A percentile compares a stretch with the other conserved stretches of the same genome.
Conservation (phyloP, 2,113 vertebrate genomes). For the Sander vitreus region DNA sequence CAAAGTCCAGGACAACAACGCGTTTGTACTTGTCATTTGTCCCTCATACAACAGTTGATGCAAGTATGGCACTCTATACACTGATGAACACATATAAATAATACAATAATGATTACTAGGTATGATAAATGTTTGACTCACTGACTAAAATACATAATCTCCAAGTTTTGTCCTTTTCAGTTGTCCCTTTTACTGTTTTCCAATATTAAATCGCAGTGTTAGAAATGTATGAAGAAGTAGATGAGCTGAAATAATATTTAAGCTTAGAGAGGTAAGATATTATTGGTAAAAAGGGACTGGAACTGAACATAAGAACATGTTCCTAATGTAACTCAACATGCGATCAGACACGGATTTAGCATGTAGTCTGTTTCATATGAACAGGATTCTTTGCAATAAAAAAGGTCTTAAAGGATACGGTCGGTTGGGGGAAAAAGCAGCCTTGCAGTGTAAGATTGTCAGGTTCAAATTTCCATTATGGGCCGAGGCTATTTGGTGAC, state of each 20-base stretch:
- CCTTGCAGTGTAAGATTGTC: neutral
- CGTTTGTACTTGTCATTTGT: conserved; percentile 26
- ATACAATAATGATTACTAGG: neutral
- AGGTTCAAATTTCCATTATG: conserved; percentile 29
- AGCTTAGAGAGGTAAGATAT: neutral
- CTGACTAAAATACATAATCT: neutral
- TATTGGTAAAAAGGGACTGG: neutral
- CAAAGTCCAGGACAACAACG: conserved; percentile 39
- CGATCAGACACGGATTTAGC: conserved; percentile 6
- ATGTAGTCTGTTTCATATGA: neutral
- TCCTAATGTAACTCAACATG: neutral
- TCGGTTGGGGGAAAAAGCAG: neutral
- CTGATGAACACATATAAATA: neutral
- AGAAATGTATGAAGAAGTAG: neutral
- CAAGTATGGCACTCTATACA: neutral
- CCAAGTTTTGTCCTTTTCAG: neutral
- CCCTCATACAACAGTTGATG: neutral
- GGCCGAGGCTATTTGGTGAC: conserved; percentile 30
- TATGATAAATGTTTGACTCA: neutral
- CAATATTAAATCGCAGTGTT: neutral
- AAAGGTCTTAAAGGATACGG: neutral
- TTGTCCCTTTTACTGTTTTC: neutral
- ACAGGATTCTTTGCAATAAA: neutral
- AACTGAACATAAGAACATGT: neutral
- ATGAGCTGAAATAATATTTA: neutral